phyloP scores from a whole-genome alignment of 1,140 invertebrate species.

The Carposina sasakii region DNA sequence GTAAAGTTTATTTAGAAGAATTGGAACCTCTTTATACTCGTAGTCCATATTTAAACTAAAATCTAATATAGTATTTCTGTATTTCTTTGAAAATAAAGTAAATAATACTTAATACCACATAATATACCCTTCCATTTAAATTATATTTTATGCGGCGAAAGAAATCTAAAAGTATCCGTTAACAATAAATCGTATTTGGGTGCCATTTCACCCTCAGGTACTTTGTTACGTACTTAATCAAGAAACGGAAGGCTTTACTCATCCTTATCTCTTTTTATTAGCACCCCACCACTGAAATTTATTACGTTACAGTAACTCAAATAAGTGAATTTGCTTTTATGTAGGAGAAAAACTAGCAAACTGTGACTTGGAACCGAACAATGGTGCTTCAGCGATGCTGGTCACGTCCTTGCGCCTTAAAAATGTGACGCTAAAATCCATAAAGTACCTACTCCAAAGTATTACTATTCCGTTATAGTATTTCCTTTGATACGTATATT shows the following conservation, averaged over 20 bases:
- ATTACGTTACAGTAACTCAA: constrained; percentile 58
- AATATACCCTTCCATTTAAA: too few species aligned
- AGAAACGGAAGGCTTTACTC: constrained; percentile 35
- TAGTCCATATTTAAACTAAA: too few species aligned
- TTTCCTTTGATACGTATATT: constrained; percentile 56
- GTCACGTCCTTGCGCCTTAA: constrained; percentile 68
- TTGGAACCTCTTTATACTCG: too few species aligned
- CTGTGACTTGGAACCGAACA: constrained; percentile 60
- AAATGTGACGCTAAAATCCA: constrained; percentile 67
- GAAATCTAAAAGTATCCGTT: too few species aligned
- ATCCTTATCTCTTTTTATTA: constrained; percentile 47
- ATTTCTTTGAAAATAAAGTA: too few species aligned
- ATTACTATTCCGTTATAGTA: constrained; percentile 60
- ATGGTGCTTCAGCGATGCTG: constrained; percentile 47
- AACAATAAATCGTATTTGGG: too few species aligned
- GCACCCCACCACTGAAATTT: constrained; percentile 45
- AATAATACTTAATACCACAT: too few species aligned
- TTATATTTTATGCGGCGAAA: too few species aligned
- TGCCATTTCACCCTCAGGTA: too few species aligned
- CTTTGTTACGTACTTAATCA: constrained; percentile 42
- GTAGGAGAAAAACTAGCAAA: constrained; percentile 52
- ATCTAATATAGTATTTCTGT: too few species aligned
- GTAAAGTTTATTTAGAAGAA: too few species aligned
- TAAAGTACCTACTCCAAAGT: constrained; percentile 64
- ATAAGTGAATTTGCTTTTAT: constrained; percentile 64